Conservation (phyloP, 2,797 vertebrate genomes). For the Natrix natrix region DNA sequence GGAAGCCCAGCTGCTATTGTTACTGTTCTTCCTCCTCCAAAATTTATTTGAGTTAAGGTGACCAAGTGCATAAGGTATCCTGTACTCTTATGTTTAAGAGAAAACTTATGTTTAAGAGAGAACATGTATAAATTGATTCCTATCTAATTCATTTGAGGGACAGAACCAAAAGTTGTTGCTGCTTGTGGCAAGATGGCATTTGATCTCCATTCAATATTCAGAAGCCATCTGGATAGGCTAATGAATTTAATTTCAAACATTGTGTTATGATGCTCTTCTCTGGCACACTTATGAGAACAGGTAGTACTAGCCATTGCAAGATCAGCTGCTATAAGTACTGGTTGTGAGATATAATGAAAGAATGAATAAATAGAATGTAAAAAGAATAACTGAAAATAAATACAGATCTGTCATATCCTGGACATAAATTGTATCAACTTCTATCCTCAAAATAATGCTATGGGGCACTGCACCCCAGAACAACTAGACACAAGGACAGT, state of each 20-base stretch:
- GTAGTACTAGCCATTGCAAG: background rate
- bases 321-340: background rate
- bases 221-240: background rate
- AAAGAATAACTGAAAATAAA: background rate
- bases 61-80: background rate
- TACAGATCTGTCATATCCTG: too few relatives aligned
- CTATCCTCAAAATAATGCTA: too few relatives aligned
- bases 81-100: background rate
- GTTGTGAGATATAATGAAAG: background rate
- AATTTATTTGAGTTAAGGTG: background rate
- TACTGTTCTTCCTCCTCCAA: background rate
- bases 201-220: background rate
- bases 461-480: too few relatives aligned
- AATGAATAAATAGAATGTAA: background rate
- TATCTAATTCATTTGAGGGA: too few relatives aligned
- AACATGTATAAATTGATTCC: background rate
- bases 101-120: background rate
- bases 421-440: too few relatives aligned
- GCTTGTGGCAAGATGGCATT: background rate
- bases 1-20: background rate
- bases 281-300: background rate
- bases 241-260: background rate
- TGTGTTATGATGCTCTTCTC: background rate
- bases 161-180: background rate
- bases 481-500: too few relatives aligned